A percentile compares a stretch with the other conserved stretches of the same genome.
These are phyloP conservation scores for Idaea straminata DNA, from an alignment of 2,888 invertebrate genomes.

Conservation along the genomic window DNA sequence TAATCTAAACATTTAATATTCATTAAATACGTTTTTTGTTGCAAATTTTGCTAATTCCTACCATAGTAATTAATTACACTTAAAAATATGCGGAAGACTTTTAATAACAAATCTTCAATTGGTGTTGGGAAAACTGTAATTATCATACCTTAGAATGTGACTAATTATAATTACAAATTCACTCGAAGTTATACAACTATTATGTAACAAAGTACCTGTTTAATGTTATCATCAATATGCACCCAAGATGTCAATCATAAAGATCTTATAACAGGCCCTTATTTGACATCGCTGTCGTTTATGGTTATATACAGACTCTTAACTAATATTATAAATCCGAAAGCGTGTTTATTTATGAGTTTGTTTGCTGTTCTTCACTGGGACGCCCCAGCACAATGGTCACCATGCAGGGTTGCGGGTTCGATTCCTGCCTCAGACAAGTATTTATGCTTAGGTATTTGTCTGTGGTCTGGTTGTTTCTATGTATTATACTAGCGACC, in stretches of 20 bases:
- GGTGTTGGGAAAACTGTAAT: slow-evolving; percentile 21
- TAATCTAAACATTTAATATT: too few relatives aligned
- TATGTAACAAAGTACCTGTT: slow-evolving; percentile 14
- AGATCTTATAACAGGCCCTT: not conserved
- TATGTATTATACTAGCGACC: too few relatives aligned
- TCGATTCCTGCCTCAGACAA: too few relatives aligned
- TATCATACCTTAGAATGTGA: slow-evolving; percentile 17
- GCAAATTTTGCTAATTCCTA: not conserved
- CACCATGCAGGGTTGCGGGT: too few relatives aligned
- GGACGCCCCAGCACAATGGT: too few relatives aligned
- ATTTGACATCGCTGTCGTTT: not conserved
- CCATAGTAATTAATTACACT: not conserved
- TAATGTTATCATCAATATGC: not conserved
- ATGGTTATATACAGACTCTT: too few relatives aligned
- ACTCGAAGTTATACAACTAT: slow-evolving; percentile 11
- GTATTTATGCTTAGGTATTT: too few relatives aligned
- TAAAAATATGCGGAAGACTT: not conserved
- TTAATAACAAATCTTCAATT: not conserved
- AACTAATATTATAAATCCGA: too few relatives aligned
- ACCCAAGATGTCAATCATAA: not conserved
- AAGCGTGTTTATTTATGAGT: too few relatives aligned
- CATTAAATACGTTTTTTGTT: too few relatives aligned
- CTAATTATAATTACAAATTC: slow-evolving; percentile 25
- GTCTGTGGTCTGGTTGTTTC: too few relatives aligned
- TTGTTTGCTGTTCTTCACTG: too few relatives aligned